Conservation (phyloP, 2,797 vertebrate species). For the Dendrocincla fuliginosa region DNA sequence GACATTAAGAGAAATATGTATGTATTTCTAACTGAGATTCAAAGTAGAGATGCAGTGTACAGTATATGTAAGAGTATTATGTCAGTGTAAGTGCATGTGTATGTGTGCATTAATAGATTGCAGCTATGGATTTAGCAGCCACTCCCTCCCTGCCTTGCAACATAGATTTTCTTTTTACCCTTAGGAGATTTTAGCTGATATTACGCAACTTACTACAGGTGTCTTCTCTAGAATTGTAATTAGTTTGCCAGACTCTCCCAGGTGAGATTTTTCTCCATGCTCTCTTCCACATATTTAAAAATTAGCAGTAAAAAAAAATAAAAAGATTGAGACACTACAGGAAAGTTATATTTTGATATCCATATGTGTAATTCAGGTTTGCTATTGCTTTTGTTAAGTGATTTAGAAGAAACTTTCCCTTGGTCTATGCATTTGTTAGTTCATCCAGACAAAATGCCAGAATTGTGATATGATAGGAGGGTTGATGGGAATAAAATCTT, state of each 20-base stretch:
- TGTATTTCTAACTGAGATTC: conserved; percentile 28
- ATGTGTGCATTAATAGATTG: neutral
- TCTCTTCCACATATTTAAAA: conserved; percentile 10
- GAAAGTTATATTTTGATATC: neutral
- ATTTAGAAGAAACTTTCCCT: neutral
- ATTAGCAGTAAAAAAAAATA: neutral
- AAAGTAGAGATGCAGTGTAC: neutral
- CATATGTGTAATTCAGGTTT: neutral
- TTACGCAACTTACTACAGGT: neutral
- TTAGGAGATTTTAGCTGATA: conserved; percentile 29
- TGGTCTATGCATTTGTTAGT: neutral
- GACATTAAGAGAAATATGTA: conserved; percentile 1
- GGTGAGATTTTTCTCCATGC: neutral
- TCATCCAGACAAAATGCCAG: neutral
- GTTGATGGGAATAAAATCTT: neutral
- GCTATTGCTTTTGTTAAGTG: neutral
- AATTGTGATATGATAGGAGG: neutral
- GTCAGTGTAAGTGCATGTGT: neutral
- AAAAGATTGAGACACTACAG: neutral
- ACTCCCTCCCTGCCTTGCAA: neutral
- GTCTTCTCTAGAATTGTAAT: conserved; percentile 40
- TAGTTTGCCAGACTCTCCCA: conserved; percentile 19
- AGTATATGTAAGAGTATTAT: neutral
- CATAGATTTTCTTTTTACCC: conserved; percentile 6
- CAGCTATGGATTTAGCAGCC: conserved; percentile 24